These are phyloP conservation scores for Tenebrio molitor DNA, from an alignment of 1,140 invertebrate species.

Conservation along the genomic window DNA sequence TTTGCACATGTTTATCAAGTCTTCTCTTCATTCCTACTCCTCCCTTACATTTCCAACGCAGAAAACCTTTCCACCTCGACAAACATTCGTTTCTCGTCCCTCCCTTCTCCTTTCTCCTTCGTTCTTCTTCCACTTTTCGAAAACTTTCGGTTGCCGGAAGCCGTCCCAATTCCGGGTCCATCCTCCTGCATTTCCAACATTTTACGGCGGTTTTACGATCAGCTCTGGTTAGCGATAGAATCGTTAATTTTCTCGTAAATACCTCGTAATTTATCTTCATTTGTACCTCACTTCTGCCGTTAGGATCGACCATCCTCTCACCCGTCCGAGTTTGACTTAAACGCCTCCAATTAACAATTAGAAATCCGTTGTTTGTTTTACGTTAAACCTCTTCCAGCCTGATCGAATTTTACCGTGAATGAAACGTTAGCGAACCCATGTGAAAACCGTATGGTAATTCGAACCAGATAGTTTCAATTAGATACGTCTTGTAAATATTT, in stretches of 20 bases:
- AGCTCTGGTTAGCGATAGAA: background rate
- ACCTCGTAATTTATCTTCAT: constrained; percentile 17
- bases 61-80: too few relatives aligned
- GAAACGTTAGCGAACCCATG: constrained; percentile 15
- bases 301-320: background rate
- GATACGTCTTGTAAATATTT: constrained; percentile 19
- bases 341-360: background rate
- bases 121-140: too few relatives aligned
- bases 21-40: too few relatives aligned
- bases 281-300: background rate
- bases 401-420: background rate
- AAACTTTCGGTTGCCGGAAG: too few relatives aligned
- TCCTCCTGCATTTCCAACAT: background rate
- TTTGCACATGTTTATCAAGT: too few relatives aligned
- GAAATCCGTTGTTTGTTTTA: background rate
- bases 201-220: too few relatives aligned
- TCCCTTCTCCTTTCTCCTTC: too few relatives aligned
- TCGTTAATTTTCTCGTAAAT: constrained; percentile 25
- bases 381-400: background rate
- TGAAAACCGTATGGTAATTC: constrained; percentile 32
- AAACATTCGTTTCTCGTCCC: too few relatives aligned
- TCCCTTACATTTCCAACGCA: too few relatives aligned
- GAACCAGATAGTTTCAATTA: constrained; percentile 30
- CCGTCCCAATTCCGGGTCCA: background rate
- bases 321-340: too few relatives aligned